Evolutionary conservation across 2,797 vertebrate species (phyloP).

Genomic region (Periparus ater): DNA sequence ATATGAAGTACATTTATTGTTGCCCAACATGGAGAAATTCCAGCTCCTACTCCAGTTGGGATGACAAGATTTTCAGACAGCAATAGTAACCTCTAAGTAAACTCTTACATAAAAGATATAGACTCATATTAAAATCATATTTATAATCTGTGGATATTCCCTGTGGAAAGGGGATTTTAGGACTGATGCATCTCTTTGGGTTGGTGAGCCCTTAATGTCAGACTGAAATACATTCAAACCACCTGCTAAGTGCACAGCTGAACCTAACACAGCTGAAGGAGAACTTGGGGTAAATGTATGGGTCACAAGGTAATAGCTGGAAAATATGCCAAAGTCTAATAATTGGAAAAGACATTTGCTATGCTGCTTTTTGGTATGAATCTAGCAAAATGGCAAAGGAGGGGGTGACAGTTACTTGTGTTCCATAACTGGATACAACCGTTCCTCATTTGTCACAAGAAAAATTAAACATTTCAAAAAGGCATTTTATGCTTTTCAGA

Average conservation of each 20-base stretch:
- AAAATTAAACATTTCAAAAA: neutral
- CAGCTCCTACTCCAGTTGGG: neutral
- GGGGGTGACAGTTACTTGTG: neutral
- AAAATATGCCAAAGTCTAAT: neutral
- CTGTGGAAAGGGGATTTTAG: neutral
- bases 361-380: neutral
- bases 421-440: neutral
- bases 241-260: neutral
- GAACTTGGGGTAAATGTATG: neutral
- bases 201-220: neutral
- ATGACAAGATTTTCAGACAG: neutral
- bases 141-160: neutral
- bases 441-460: neutral
- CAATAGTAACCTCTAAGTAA: neutral
- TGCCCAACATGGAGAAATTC: slow-evolving; percentile 20
- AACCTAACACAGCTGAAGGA: neutral
- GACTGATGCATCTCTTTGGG: neutral
- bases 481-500: neutral
- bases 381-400: neutral
- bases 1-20: neutral
- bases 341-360: neutral
- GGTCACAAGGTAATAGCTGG: neutral
- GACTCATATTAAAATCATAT: neutral
- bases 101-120: neutral
- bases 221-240: neutral